A percentile compares a stretch with the other conserved stretches of the same genome.
Conservation (phyloP, 2,113 vertebrate species). For the Poicephalus meyeri region DNA sequence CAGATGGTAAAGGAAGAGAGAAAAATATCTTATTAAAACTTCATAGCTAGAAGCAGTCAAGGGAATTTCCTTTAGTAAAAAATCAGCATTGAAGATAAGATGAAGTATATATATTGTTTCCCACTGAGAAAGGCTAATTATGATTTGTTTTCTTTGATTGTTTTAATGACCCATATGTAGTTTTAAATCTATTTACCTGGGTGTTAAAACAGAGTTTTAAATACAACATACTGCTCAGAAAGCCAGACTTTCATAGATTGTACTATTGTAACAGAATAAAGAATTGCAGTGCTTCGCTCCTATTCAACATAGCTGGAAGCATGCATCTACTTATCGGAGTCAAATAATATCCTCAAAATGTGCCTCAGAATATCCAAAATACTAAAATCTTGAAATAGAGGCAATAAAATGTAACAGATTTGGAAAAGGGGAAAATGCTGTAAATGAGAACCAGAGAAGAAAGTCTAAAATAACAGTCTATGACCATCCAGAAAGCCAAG, state of each 20-base stretch:
- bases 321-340: not conserved
- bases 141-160: not conserved
- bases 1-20: not conserved
- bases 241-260: not conserved
- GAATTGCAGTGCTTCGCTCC: not conserved
- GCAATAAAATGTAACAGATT: not conserved
- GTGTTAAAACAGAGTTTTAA: not conserved
- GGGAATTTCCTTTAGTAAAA: not conserved
- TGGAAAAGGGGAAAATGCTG: not conserved
- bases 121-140: not conserved
- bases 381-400: not conserved
- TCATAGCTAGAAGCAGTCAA: not conserved
- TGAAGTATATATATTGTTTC: not conserved
- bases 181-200: not conserved
- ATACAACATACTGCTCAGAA: not conserved
- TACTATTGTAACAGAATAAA: not conserved
- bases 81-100: not conserved
- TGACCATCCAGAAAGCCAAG: not conserved
- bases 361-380: not conserved
- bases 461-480: not conserved
- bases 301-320: not conserved
- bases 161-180: not conserved
- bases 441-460: constrained; percentile 36
- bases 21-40: not conserved
- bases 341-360: not conserved